These are phyloP conservation scores for Artibeus jamaicensis DNA, from an alignment of 2,797 vertebrate species.

Conservation along the genomic window DNA sequence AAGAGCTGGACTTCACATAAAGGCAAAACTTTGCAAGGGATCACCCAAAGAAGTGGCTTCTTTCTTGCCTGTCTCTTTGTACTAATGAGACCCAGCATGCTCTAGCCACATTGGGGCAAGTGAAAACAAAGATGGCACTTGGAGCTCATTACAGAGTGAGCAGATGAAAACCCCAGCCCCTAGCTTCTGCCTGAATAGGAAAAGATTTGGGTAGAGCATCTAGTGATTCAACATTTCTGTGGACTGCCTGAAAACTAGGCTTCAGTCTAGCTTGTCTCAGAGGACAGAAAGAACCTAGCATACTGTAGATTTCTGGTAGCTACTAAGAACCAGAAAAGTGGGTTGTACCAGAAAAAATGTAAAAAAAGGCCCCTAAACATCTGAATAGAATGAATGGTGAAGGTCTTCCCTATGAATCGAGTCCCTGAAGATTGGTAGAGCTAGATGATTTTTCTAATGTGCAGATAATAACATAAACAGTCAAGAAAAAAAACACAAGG, in stretches of 20 bases:
- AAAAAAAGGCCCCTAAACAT: not conserved
- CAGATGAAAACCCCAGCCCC: not conserved
- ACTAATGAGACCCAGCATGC: not conserved
- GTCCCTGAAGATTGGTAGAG: not conserved
- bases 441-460: not conserved
- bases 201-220: not conserved
- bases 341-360: not conserved
- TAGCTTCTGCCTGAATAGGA: not conserved
- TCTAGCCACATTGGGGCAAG: not conserved
- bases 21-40: not conserved
- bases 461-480: not conserved
- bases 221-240: not conserved
- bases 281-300: not conserved
- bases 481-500: not conserved
- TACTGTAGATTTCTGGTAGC: not conserved
- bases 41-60: not conserved
- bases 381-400: not conserved
- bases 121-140: not conserved
- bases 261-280: not conserved
- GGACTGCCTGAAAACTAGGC: not conserved
- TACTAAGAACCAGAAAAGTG: not conserved
- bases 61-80: not conserved
- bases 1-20: not conserved
- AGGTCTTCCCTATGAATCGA: not conserved
- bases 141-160: not conserved